Base-by-base conservation (phyloP, 1,140 invertebrate species). In the Pseudomyrmex cubaensis region DNA sequence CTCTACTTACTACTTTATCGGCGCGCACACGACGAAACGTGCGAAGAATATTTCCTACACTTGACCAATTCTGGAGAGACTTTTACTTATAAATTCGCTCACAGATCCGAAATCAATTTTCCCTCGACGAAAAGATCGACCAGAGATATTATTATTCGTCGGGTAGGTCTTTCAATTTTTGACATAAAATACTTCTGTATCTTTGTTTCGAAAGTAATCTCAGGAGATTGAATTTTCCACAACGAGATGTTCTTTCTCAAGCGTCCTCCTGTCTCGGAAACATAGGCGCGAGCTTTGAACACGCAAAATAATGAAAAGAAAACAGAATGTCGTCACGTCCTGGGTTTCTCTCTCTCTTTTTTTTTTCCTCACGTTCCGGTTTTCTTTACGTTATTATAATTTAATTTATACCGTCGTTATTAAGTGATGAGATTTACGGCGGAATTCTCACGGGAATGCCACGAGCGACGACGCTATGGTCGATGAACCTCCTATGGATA, bases 371-470 rank as follows among this genome's bases (percentile, higher is more conserved):
- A 4, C 35, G 35, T 35, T 35, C 35, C 35, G 5, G 3, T 35
- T 35, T 35, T 35, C 35, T 17, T 17, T n/a, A 15, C 35, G 64
- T 70, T 78, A 78, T 78, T 70, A 70, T 69, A 70, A 78, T 78
- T 70, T 78, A 78, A 78, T 78, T 78, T 78, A 78, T 78, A 46
- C 63, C 15, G 54, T 70, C 76, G 44, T 70, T 70, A 70, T 78
- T 70, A 59, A 70, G 44, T 64, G 17, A 70, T 64, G 17, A 70
- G 64, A 78, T 78, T 78, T 78, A 78, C 15, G 20, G 20, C 13
- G 20, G 13, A 69, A 69, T 57, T 69, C 75, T 78, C 63, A n/a
- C 64, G 52, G 52, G 52, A 44, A 57, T 7, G 25, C n/a, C 10
- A 46, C 48, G 48, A 54, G 12, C n/a, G 13, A 46, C 48, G 50